Evolutionary conservation across 2,113 vertebrate species (phyloP).

Genomic region (Tilapia sparmanii): DNA sequence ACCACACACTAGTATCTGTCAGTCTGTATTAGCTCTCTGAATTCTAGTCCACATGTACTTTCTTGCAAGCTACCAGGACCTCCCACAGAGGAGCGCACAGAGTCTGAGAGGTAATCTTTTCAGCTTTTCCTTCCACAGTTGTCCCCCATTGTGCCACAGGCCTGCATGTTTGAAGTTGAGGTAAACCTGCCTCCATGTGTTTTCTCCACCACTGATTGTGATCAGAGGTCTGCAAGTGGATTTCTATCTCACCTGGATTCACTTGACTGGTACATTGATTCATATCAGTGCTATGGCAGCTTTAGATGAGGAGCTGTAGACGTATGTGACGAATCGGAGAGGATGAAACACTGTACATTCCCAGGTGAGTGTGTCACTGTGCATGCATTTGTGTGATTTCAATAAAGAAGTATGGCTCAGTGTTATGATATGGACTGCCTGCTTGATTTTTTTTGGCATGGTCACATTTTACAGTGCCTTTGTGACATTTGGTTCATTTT

Average conservation of each 20-base stretch:
- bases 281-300: constrained; percentile 10
- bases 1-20: constrained; percentile 32
- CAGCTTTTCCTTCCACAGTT: constrained; percentile 20
- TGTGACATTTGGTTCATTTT: background rate
- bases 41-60: constrained; percentile 23
- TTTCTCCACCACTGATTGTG: constrained; percentile 40
- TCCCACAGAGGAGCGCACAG: constrained; percentile 21
- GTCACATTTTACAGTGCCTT: background rate
- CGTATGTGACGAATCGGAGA: background rate
- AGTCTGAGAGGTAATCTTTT: constrained; percentile 55
- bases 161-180: constrained; percentile 33
- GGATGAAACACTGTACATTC: background rate
- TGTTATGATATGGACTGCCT: background rate
- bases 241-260: constrained; percentile 60
- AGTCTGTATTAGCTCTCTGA: constrained; percentile 23
- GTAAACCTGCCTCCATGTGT: constrained; percentile 28
- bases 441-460: background rate
- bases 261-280: constrained; percentile 60
- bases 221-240: constrained; percentile 59
- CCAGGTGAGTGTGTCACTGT: background rate
- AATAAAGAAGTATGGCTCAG: background rate
- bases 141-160: constrained; percentile 34
- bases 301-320: constrained; percentile 11
- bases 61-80: constrained; percentile 2
- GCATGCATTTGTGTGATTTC: background rate